phyloP scores from a whole-genome alignment of 2,113 vertebrate genomes.

The Brachyhypopomus gauderio region DNA sequence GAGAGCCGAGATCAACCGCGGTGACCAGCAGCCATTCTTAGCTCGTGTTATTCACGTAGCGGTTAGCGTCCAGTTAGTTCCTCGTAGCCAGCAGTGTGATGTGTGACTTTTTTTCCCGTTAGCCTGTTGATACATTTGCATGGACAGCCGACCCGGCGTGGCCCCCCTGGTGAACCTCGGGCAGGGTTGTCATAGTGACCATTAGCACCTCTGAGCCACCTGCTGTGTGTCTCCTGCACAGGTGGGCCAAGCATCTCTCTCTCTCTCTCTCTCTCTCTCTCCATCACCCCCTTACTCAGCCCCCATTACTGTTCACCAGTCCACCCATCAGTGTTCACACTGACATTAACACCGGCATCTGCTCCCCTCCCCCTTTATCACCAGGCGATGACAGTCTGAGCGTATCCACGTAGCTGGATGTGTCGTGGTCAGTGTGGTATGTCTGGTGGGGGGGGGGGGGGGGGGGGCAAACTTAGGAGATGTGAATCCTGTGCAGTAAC shows the following conservation, averaged over 20 bases:
- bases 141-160: neutral
- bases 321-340: constrained; percentile 12
- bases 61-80: neutral
- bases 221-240: constrained; percentile 29
- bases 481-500: constrained; percentile 63
- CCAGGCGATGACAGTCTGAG: neutral
- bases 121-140: neutral
- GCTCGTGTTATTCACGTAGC: neutral
- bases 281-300: neutral
- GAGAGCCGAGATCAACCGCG: no score
- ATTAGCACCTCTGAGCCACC: constrained; percentile 26
- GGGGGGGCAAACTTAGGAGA: constrained; percentile 61
- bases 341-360: constrained; percentile 1
- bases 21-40: neutral
- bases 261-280: neutral
- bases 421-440: no score
- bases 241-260: constrained; percentile 6
- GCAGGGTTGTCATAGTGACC: constrained; percentile 36
- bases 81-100: neutral
- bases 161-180: neutral
- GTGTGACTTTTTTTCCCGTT: neutral
- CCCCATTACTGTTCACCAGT: neutral
- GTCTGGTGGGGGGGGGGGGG: no score
- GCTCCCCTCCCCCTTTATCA: neutral
- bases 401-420: neutral